phyloP scores from a whole-genome alignment of 64 coral and sea anemone species.

The Trachythela sp. region DNA sequence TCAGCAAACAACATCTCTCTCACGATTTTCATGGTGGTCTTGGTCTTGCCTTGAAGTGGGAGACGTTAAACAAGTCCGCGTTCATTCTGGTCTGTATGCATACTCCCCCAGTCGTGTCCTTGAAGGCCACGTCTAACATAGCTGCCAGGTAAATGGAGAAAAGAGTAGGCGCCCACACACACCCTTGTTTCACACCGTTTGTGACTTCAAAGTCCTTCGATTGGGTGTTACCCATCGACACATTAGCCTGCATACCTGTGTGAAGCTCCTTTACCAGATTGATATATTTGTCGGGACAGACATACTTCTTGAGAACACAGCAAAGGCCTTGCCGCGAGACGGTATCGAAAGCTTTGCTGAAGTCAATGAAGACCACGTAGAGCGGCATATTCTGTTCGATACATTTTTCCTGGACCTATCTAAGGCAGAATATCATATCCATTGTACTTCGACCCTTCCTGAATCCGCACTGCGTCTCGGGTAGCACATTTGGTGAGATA shows the following conservation, averaged over 20 bases:
- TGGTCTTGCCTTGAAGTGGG: constrained; percentile 4
- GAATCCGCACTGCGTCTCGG: constrained; percentile 29
- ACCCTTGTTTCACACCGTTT: constrained; percentile 43
- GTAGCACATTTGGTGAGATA: constrained; percentile 13
- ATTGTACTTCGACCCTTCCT: constrained; percentile 26
- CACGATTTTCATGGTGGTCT: not conserved
- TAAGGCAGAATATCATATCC: constrained; percentile 40
- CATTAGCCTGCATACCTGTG: constrained; percentile 40
- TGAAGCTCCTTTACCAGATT: constrained; percentile 36
- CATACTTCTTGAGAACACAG: constrained; percentile 44
- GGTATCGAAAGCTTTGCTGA: constrained; percentile 53
- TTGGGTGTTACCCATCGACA: not conserved
- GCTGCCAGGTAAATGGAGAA: constrained; percentile 38
- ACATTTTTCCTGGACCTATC: constrained; percentile 35
- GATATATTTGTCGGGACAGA: constrained; percentile 34
- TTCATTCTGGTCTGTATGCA: constrained; percentile 43
- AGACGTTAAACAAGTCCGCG: constrained; percentile 25
- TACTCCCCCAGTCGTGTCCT: not conserved
- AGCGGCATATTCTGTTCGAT: constrained; percentile 36
- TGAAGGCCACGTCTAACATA: constrained; percentile 35
- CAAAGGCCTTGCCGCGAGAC: constrained; percentile 53
- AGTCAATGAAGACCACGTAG: constrained; percentile 31
- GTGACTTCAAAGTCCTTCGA: constrained; percentile 28
- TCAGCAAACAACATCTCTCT: constrained; percentile 23
- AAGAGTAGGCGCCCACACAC: constrained; percentile 22